Conservation (phyloP, 1,140 invertebrate species). For the Camponotus pennsylvanicus region DNA sequence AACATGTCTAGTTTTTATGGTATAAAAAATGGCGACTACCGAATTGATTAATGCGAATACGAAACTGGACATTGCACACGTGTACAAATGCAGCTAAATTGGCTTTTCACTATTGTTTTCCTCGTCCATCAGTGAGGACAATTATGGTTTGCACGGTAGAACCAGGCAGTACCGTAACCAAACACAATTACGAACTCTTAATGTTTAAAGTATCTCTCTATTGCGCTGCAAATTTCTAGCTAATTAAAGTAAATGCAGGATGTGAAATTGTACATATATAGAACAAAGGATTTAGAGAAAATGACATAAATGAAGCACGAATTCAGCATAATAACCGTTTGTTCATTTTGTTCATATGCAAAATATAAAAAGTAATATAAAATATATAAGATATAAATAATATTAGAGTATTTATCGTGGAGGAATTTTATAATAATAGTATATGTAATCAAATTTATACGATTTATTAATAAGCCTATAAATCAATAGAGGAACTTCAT, state of each 20-base stretch:
- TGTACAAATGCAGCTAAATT: constrained; percentile 26
- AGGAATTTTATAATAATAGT: not conserved
- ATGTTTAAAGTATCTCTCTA: constrained; percentile 16
- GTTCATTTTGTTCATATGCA: not conserved
- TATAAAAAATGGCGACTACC: not conserved
- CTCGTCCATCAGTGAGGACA: constrained; percentile 8
- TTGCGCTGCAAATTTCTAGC: constrained; percentile 26
- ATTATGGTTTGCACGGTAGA: constrained; percentile 34
- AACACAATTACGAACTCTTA: constrained; percentile 18
- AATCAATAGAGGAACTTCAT: not conserved
- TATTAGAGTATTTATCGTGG: not conserved
- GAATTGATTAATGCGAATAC: constrained; percentile 2
- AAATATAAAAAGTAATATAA: not conserved
- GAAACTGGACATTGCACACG: not conserved
- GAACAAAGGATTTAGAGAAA: constrained; percentile 2
- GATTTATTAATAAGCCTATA: not conserved
- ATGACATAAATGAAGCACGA: constrained; percentile 10
- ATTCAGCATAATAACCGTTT: not conserved
- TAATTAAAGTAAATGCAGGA: constrained; percentile 16
- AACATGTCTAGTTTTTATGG: not conserved
- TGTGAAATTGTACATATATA: not conserved
- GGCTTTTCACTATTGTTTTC: constrained; percentile 39
- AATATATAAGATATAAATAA: not conserved
- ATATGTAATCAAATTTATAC: not conserved
- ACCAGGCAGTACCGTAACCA: constrained; percentile 14